Conservation (phyloP, 1,140 invertebrate species). For the Aradophagus sp. region DNA sequence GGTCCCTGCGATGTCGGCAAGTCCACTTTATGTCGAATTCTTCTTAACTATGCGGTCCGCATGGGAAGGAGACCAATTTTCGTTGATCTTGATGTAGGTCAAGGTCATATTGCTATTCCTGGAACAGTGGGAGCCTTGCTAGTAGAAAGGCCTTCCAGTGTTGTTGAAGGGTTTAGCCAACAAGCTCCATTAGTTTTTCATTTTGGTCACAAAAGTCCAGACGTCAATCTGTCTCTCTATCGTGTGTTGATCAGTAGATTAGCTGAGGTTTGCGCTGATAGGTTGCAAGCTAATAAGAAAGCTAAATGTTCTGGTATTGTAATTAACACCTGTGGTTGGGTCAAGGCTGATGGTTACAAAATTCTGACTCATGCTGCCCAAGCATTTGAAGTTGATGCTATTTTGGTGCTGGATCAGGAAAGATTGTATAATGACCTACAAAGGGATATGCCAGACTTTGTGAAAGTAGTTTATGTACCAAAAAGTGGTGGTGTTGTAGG, state of each 20-base stretch:
- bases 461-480: constrained; percentile 92
- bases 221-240: constrained; percentile 88
- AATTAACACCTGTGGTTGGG: constrained; percentile 99
- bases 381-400: constrained; percentile 96
- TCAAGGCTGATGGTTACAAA: constrained; percentile 92
- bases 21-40: constrained; percentile 90
- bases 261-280: constrained; percentile 89
- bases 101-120: constrained; percentile 93
- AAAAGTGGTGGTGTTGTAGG: constrained; percentile 98
- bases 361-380: constrained; percentile 89
- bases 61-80: constrained; percentile 90
- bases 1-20: constrained; percentile 98
- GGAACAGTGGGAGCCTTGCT: constrained; percentile 92
- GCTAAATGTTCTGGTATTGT: constrained; percentile 93
- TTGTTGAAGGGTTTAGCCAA: constrained; percentile 94
- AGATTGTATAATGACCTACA: constrained; percentile 95
- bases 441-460: constrained; percentile 93
- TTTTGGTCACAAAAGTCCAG: constrained; percentile 90
- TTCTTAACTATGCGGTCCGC: constrained; percentile 95
- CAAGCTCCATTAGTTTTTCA: constrained; percentile 95
- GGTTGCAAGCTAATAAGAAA: constrained; percentile 90
- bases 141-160: constrained; percentile 91
- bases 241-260: constrained; percentile 89
- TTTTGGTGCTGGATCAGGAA: constrained; percentile 97
- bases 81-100: constrained; percentile 97